Evolutionary conservation across 2,888 invertebrate species (phyloP), one percentile per base, ranked within the genome.

Genomic region (Macaria liturata): DNA sequence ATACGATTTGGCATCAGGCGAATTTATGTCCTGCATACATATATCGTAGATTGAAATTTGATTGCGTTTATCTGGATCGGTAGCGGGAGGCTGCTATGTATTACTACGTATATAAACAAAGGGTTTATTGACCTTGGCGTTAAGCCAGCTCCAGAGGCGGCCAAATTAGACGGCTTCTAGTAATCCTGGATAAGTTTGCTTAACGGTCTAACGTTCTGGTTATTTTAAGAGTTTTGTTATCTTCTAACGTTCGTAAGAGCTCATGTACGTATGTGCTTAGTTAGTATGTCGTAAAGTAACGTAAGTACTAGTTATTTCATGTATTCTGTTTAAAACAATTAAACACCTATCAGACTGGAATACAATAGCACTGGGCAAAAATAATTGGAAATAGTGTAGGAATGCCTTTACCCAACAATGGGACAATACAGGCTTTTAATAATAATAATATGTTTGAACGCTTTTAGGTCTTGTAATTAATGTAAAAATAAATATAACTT

Each of bases 121-220:
- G 81, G 82, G 87, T 84, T 88, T 84, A 84, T 85, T 84, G 85
- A 88, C 88, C 88, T 87, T 88, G 88, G 88, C 85, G 77, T 72
- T 71, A 68, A 75, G 87, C 88, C 88, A 88, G 84, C 79, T 81
- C 78, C 71, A 73, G 80, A 66, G 75, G 74, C 78, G 72, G 65
- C 72, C 80, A 78, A 80, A 84, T 86, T 80, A 83, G 78, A 75
- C 69, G 74, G 72, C 70, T 72, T 71, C 66, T 68, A 71, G 79
- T 81, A 79, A 82, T 81, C 74, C 74, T 49, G 50, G 54, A 59
- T 68, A 69, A 72, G 65, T 67, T 64, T 69, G 64, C 65, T 69
- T 62, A 54, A 59, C 52, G 54, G 55, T 50, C 52, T 59, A 9
- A 37, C 44, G 57, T 50, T 54, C 48, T 20, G 20, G 20, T 20